Evolutionary conservation across 1,140 invertebrate genomes (phyloP), one percentile per base, ranked within the genome.

Genomic region (Drosophila trapezifrons): DNA sequence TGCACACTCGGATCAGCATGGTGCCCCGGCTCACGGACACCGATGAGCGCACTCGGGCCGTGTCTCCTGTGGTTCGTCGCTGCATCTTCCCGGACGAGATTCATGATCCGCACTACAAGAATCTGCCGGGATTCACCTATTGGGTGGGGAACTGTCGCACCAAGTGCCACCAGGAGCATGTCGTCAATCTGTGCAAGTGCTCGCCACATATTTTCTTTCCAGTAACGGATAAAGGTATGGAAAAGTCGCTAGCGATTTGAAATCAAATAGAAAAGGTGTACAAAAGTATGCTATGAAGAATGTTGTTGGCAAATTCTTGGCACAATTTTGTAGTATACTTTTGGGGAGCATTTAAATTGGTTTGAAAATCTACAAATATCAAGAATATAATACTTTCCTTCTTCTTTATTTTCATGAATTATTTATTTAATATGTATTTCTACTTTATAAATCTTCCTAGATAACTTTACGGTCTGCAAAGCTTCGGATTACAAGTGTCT

Each of bases 401-500:
- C 18, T n/a, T 32, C 1, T n/a, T n/a, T n/a, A n/a, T n/a, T n/a
- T n/a, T n/a, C n/a, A n/a, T n/a, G n/a, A n/a, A n/a, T n/a, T n/a
- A n/a, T n/a, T n/a, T n/a, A n/a, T n/a, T n/a, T n/a, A n/a, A n/a
- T n/a, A n/a, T n/a, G n/a, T n/a, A n/a, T n/a, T n/a, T n/a, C n/a
- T n/a, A n/a, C n/a, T n/a, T n/a, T n/a, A n/a, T n/a, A 6, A 20
- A 1, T 12, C 17, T 22, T 13, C 7, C 0, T 42, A 91, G 90
- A 91, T 59, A 91, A 91, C 25, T 82, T 80, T 37, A 80, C 90
- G 2, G 25, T 58, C 2, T 91, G 90, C 58, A 91, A 74, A 9
- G 62, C 90, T 5, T 76, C 86, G n/a, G 78, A 91, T 20, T 91
- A 76, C n/a, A 84, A 82, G 27, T 91, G 90, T 20, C 62, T 91